Evolutionary conservation across 1,140 invertebrate species (phyloP), one percentile per base, ranked within the genome.

Genomic region (Dendrolimus kikuchii): DNA sequence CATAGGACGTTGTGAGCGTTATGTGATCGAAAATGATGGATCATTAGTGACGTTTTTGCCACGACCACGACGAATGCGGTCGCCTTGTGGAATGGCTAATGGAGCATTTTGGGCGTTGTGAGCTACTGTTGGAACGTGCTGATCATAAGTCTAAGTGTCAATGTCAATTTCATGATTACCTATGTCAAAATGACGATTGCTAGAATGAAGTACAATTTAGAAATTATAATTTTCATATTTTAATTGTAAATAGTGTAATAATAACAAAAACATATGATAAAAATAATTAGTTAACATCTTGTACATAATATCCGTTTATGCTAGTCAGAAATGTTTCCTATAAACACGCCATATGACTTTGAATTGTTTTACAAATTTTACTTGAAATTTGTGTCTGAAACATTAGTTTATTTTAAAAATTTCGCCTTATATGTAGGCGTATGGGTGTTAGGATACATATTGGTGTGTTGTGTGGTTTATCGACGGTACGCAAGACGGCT

Each of bases 291-390:
- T 46, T 53, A 45, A 23, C 9, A 38, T 59, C 41, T 37, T 10
- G 42, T 48, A 45, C 46, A 47, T 49, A 47, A 46, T 40, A 44
- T 53, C 46, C 39, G 6, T 50, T 53, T 38, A 49, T 76, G 76
- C 71, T 76, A 80, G 74, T 82, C 72, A 84, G 77, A 81, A 82
- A 86, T 86, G 82, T 71, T 76, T 75, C 64, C 68, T 59, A 60
- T 53, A 61, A 65, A 71, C 51, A 59, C 62, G 46, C 54, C 59
- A 41, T 70, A 72, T 44, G 72, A 74, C 50, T 66, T 75, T 41
- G 74, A 81, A 56, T 61, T 59, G 62, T 64, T 81, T 38, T 73
- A 78, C 61, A 76, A 70, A 60, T 77, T 77, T 68, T 86, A 84
- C 53, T 53, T 77, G 51, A 73, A 74, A 64, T 68, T 84, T 63